Evolutionary conservation across 2,113 vertebrate species (phyloP), one percentile per base, ranked within the genome.

Genomic region (Tautogolabrus adspersus): DNA sequence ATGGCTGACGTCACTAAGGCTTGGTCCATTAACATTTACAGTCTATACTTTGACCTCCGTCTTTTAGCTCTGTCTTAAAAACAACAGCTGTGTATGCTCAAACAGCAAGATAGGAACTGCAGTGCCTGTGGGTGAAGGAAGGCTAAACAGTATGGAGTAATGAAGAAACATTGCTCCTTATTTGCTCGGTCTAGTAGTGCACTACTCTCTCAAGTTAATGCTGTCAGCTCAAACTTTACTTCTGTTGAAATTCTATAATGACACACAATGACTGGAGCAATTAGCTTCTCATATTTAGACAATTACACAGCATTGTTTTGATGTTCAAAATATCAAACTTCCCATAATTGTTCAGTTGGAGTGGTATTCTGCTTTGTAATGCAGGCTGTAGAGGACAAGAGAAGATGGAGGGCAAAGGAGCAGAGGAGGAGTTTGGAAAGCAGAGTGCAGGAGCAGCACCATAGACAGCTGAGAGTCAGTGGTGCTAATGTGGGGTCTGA

Each of bases 401-500:
- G 19, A 54, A 56, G 66, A 85, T 52, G 78, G 82, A 80, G 79
- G 66, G 57, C 52, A 58, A 57, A 83, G 71, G 82, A 76, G 79
- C 88, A 79, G 37, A 69, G 72, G 40, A n/a, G 58, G 64, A 72
- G 69, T 81, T 71, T 70, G 62, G 56, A 51, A 81, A 57, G 85
- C 68, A 72, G 61, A 82, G 78, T 67, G 76, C 62, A 65, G 75
- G 67, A 89, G 79, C 80, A 85, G 78, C 72, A 72, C 56, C 77
- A 67, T 5, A 85, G 89, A 90, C 88, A 86, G 88, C 79, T 81
- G 77, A 86, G 90, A 93, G 91, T 93, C 89, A 87, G 87, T 66
- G 89, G 88, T 85, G 86, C 87, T 94, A 93, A 90, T 89, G 88
- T 87, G 83, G 85, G 91, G 87, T 86, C 86, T 87, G 84, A 86